Conservation (phyloP, 2,797 vertebrate species). For the Cynopterus sphinx region DNA sequence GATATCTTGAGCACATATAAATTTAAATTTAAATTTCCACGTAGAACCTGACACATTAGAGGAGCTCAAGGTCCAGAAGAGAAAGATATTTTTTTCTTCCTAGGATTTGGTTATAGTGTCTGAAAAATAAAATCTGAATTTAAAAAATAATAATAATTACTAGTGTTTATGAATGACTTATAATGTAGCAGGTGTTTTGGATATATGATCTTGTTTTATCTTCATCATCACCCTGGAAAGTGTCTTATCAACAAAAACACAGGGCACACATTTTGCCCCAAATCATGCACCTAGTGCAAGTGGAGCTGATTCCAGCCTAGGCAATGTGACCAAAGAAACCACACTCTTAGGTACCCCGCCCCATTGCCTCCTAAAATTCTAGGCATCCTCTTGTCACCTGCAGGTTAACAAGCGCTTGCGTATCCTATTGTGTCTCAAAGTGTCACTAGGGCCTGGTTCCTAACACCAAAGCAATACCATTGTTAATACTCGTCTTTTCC, state of each 20-base stretch:
- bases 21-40: conserved; percentile 66
- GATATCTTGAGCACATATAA: neutral
- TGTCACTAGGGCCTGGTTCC: neutral
- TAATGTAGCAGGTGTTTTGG: neutral
- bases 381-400: neutral
- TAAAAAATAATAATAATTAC: neutral
- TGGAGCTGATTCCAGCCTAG: neutral
- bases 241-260: neutral
- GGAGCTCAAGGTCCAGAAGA: neutral
- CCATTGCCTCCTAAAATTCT: neutral
- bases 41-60: conserved; percentile 35
- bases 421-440: neutral
- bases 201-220: neutral
- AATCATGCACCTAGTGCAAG: neutral
- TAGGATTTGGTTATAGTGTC: neutral
- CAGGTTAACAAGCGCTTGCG: neutral
- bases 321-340: neutral
- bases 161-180: neutral
- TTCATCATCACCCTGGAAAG: neutral
- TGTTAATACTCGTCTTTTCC: neutral
- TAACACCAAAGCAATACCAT: neutral
- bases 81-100: neutral
- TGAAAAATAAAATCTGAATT: conserved; percentile 23
- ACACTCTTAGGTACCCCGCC: no score
- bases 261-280: neutral